Conservation (phyloP, 2,888 invertebrate species). For the Gasteruption jaculator region DNA sequence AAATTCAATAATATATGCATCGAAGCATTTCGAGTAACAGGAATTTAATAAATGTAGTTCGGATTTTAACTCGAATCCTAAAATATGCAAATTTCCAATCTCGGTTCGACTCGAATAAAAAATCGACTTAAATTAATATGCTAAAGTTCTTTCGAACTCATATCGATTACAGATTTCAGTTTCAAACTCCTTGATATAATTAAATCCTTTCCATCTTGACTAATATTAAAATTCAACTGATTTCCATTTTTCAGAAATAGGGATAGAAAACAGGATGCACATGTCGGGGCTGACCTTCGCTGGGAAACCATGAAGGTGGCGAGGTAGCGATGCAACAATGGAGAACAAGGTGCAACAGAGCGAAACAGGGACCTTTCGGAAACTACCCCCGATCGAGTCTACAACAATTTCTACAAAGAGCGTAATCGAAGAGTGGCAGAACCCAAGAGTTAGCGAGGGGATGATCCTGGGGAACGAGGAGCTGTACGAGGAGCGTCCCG, state of each 20-base stretch:
- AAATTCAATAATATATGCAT: no score
- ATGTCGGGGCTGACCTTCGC: constrained; percentile 43
- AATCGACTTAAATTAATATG: no score
- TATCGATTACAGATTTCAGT: not conserved
- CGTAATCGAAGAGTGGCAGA: constrained; percentile 41
- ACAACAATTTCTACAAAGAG: constrained; percentile 26
- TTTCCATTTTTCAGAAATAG: constrained; percentile 27
- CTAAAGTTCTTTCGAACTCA: not conserved
- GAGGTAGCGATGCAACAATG: constrained; percentile 41
- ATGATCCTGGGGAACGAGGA: constrained; percentile 29
- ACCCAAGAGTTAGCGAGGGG: constrained; percentile 24
- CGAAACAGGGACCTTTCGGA: constrained; percentile 14
- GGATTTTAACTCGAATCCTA: no score
- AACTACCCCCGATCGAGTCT: constrained; percentile 12
- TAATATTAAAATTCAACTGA: not conserved
- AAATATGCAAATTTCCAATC: no score
- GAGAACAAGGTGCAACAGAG: constrained; percentile 19
- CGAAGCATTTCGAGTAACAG: no score
- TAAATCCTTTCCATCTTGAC: not conserved
- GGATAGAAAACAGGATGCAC: constrained; percentile 44
- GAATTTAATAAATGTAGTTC: no score
- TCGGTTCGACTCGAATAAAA: no score
- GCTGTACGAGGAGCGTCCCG: constrained; percentile 39
- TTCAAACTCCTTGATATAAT: not conserved
- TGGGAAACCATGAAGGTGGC: constrained; percentile 48